These are phyloP conservation scores for Hippasteria phrygiana DNA, from an alignment of 53 echinoderm and acorn worm species.

Conservation along the genomic window DNA sequence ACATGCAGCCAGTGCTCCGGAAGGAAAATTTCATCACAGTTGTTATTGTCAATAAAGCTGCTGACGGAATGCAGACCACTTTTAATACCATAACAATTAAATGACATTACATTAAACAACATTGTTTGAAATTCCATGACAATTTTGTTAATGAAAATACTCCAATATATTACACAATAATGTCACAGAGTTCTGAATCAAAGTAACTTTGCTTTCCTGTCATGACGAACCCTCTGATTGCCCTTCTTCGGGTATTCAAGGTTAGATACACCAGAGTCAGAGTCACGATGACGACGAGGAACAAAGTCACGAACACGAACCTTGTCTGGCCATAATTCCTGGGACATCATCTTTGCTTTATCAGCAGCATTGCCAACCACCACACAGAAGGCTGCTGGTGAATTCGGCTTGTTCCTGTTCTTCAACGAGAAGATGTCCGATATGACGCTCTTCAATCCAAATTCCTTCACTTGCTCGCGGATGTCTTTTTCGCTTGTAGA, in stretches of 20 bases:
- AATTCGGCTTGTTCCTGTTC: conserved; percentile 27
- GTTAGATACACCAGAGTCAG: background rate
- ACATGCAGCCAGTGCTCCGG: conserved; percentile 32
- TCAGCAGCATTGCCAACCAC: background rate
- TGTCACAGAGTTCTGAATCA: background rate
- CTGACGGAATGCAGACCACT: conserved; percentile 16
- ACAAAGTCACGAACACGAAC: background rate
- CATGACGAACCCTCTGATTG: background rate
- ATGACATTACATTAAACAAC: conserved; percentile 14
- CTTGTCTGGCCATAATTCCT: conserved; percentile 4
- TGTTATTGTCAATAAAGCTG: conserved; percentile 38
- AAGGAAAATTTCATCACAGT: conserved; percentile 34
- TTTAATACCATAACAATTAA: conserved; percentile 40
- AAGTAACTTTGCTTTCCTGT: background rate
- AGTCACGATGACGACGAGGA: background rate
- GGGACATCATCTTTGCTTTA: background rate
- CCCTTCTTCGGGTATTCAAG: background rate
- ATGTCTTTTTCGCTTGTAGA: background rate
- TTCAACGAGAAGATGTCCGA: conserved; percentile 17
- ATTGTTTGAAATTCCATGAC: conserved; percentile 18
- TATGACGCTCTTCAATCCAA: background rate
- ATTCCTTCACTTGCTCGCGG: background rate
- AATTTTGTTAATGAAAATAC: background rate
- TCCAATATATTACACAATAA: background rate
- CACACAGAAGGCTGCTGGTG: conserved; percentile 37